A percentile compares a stretch with the other conserved stretches of the same genome.
These are phyloP conservation scores for Ifrita kowaldi DNA, from an alignment of 2,113 vertebrate genomes.

Conservation along the genomic window DNA sequence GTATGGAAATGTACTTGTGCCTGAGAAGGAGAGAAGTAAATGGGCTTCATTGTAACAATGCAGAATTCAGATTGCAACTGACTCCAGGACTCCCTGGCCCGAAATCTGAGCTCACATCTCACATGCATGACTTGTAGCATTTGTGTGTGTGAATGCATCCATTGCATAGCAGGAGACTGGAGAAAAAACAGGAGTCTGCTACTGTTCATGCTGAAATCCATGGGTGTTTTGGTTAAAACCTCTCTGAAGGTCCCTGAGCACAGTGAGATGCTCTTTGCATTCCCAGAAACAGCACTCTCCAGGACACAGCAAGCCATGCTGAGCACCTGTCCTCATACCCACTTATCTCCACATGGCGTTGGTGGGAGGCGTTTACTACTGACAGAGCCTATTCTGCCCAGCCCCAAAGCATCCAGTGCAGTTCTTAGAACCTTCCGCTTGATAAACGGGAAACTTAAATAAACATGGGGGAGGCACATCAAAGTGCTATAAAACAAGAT, in stretches of 20 bases:
- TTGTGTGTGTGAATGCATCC: not conserved
- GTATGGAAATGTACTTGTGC: not conserved
- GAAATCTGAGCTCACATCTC: not conserved
- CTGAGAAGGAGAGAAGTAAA: not conserved
- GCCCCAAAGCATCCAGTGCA: not conserved
- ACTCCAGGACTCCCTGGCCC: not conserved
- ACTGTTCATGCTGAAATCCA: not conserved
- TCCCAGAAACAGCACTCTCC: not conserved
- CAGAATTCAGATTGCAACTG: not conserved
- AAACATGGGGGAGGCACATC: not conserved
- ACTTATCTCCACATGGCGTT: not conserved
- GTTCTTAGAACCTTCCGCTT: not conserved
- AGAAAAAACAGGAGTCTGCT: not conserved
- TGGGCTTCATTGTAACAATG: not conserved
- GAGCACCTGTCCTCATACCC: not conserved
- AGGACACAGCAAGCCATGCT: not conserved
- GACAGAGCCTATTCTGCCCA: not conserved
- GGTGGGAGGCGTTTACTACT: not conserved
- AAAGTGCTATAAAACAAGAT: not conserved
- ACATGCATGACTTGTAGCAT: not conserved
- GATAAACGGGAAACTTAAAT: not conserved
- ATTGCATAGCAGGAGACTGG: not conserved
- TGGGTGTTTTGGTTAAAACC: not conserved
- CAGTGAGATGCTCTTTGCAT: not conserved
- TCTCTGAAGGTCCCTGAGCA: not conserved